Percentiles rank a stretch among this genome's conserved stretches.
Evolutionary conservation across 2,113 vertebrate genomes (phyloP).

Genomic region (Ia io): DNA sequence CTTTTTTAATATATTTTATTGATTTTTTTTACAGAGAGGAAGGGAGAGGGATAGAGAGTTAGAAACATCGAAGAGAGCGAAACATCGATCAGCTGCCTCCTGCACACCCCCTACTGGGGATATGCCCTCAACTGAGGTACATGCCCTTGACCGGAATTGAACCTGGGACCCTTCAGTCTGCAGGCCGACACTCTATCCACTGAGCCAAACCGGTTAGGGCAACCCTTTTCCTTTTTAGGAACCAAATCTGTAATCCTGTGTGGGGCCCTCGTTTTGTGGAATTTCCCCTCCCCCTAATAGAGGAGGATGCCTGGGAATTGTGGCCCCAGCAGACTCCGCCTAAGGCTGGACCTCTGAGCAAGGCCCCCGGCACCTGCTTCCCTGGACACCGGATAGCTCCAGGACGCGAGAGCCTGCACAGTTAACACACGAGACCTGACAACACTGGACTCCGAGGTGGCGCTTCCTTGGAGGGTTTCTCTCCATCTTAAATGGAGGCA

Average conservation of each 20-base stretch:
- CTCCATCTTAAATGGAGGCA: constrained; percentile 69
- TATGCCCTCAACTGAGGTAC: no score
- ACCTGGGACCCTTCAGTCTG: no score
- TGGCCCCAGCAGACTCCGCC: not conserved
- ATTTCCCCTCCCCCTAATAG: fast-evolving
- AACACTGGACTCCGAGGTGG: constrained; percentile 68
- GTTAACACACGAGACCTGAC: constrained; percentile 66
- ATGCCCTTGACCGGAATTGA: no score
- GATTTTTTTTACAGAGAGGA: no score
- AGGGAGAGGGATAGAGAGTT: no score
- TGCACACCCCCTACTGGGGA: no score
- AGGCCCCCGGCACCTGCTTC: not conserved
- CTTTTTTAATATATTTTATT: no score
- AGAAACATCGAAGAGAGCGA: no score
- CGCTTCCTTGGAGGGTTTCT: constrained; percentile 56
- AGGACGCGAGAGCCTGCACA: not conserved
- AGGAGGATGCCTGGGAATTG: not conserved
- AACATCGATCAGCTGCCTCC: no score
- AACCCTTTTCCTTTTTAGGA: not conserved
- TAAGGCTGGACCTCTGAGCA: not conserved
- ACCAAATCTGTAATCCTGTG: not conserved
- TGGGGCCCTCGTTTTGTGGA: not conserved
- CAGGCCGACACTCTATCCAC: no score
- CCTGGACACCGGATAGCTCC: constrained; percentile 35
- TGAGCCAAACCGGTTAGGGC: no score